Evolutionary conservation across 2,113 vertebrate species (phyloP).

Genomic region (Dunckerocampus dactyliophorus): DNA sequence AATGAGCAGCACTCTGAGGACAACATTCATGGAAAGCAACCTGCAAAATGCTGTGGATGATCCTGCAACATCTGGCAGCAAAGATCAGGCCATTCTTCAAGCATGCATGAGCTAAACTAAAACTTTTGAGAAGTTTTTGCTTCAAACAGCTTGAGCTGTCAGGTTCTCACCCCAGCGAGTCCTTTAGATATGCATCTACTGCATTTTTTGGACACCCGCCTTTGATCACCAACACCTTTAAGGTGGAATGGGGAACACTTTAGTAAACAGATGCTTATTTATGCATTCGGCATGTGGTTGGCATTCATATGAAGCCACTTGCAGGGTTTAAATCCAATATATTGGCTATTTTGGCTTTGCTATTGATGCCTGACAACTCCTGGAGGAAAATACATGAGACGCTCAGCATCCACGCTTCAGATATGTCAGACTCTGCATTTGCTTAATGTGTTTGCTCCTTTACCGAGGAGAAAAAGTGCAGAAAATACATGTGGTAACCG

Average conservation of each 20-base stretch:
- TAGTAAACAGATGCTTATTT: constrained; percentile 2
- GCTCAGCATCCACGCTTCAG: no score
- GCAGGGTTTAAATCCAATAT: neutral
- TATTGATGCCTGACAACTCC: neutral
- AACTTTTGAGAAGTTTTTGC: neutral
- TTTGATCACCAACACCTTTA: constrained; percentile 2
- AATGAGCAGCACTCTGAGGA: neutral
- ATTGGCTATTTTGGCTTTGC: neutral
- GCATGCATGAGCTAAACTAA: neutral
- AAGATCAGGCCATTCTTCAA: constrained; percentile 5
- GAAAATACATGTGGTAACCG: neutral
- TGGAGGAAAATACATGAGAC: neutral
- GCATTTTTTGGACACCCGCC: constrained; percentile 3
- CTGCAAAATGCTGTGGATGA: constrained; percentile 1
- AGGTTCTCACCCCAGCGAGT: neutral
- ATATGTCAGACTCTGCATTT: neutral
- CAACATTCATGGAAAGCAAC: neutral
- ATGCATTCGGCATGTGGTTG: neutral
- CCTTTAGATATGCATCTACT: neutral
- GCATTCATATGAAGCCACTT: neutral
- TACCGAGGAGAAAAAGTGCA: neutral
- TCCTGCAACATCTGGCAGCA: constrained; percentile 14
- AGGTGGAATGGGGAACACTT: neutral
- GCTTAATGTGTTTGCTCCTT: constrained; percentile 11
- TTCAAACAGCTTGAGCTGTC: neutral